Evolutionary conservation across 2,113 vertebrate species (phyloP).

Genomic region (Vombatus ursinus): DNA sequence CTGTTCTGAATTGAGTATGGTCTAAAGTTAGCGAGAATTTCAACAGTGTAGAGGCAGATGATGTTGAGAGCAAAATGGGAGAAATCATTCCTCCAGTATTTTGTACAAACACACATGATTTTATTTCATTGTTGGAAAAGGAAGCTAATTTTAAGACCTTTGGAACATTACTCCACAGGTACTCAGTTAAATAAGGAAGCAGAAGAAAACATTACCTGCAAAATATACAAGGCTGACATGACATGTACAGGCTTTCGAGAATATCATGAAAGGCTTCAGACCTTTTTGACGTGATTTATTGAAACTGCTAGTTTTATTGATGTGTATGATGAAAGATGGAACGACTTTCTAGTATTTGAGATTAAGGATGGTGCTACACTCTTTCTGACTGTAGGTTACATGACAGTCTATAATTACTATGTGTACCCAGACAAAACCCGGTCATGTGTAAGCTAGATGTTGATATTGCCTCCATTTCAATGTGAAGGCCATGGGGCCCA

Average conservation of each 20-base stretch:
- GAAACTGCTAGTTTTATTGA: conserved; percentile 99
- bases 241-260: conserved; percentile 95
- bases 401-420: conserved; percentile 99
- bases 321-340: conserved; percentile 98
- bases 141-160: conserved; percentile 97
- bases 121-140: conserved; percentile 94
- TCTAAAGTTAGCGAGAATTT: conserved; percentile 95
- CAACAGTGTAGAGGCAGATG: conserved; percentile 95
- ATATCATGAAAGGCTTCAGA: conserved; percentile 98
- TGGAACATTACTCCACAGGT: conserved; percentile 93
- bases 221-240: conserved; percentile 97
- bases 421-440: conserved; percentile 99
- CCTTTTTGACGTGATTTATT: conserved; percentile 99
- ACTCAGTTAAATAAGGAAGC: conserved; percentile 93
- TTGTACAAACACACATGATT: conserved; percentile 94
- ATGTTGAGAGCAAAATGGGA: conserved; percentile 95
- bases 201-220: conserved; percentile 92
- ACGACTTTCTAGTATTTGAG: conserved; percentile 99
- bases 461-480: conserved; percentile 98
- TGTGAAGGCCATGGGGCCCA: conserved; percentile 97
- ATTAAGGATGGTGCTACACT: conserved; percentile 99
- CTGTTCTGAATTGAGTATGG: conserved; percentile 94
- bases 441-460: conserved; percentile 99
- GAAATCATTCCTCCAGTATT: conserved; percentile 95
- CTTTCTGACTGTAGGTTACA: conserved; percentile 99